Percentiles rank a stretch among this genome's conserved stretches.
Evolutionary conservation across 1,140 invertebrate genomes (phyloP).

Genomic region (Chironomus striatipennis): DNA sequence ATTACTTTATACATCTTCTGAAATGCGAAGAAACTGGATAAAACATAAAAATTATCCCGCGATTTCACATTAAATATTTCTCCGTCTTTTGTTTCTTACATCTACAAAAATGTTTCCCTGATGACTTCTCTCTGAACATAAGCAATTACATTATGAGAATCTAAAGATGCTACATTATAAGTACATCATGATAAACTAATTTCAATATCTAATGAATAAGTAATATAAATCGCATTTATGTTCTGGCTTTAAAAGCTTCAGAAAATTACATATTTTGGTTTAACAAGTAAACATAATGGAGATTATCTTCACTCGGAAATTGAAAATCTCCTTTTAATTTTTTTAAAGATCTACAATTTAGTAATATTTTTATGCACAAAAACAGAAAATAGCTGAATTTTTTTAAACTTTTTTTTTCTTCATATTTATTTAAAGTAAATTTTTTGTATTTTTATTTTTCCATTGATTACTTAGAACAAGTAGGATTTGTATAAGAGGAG

Average conservation of each 20-base stretch:
- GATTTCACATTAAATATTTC: slow-evolving; percentile 8
- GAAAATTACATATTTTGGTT: too few species aligned
- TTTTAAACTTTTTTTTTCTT: too few species aligned
- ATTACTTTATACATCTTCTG: not conserved
- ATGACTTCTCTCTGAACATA: not conserved
- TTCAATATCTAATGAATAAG: slow-evolving; percentile 21
- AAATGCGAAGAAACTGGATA: not conserved
- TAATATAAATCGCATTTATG: slow-evolving; percentile 2
- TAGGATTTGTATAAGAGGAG: too few species aligned
- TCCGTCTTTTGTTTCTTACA: not conserved
- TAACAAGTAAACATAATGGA: too few species aligned
- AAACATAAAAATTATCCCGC: slow-evolving; percentile 6
- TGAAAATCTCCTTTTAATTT: too few species aligned
- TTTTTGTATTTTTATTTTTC: too few species aligned
- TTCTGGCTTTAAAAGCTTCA: not conserved
- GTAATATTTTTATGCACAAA: too few species aligned
- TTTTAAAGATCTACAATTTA: too few species aligned
- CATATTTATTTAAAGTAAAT: too few species aligned
- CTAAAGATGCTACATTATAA: not conserved
- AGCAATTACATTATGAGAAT: slow-evolving; percentile 12
- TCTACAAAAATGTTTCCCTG: not conserved
- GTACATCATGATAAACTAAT: not conserved
- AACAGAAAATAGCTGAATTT: too few species aligned
- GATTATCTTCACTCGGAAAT: too few species aligned
- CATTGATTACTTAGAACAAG: too few species aligned